Conservation (phyloP, 2,888 invertebrate genomes). For the Andrena flavipes region DNA sequence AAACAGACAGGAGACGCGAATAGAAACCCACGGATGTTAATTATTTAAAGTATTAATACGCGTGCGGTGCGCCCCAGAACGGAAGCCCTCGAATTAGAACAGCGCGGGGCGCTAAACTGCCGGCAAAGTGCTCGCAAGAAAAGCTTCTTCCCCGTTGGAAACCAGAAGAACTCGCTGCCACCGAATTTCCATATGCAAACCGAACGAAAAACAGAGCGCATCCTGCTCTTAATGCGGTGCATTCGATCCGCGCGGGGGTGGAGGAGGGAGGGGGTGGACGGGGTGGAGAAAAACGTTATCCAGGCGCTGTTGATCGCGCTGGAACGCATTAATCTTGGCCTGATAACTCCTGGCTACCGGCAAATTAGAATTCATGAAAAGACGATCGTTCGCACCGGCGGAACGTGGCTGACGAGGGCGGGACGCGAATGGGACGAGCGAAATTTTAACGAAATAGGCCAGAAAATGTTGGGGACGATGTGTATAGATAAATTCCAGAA, state of each 20-base stretch:
- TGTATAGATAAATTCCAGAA: too few species aligned
- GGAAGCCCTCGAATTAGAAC: neutral
- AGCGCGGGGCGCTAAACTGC: neutral
- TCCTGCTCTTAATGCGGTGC: conserved; percentile 38
- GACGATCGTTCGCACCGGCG: neutral
- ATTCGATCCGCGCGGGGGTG: conserved; percentile 17
- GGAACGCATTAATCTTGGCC: conserved; percentile 43
- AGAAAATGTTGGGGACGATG: too few species aligned
- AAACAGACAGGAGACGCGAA: too few species aligned
- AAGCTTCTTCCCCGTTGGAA: neutral
- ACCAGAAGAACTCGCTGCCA: conserved; percentile 26
- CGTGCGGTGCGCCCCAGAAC: neutral
- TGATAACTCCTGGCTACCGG: conserved; percentile 33
- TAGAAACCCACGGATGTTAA: too few species aligned
- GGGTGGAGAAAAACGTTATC: conserved; percentile 44
- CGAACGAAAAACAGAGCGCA: conserved; percentile 24
- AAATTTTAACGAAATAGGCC: too few species aligned
- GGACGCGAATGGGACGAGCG: too few species aligned
- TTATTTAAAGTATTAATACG: too few species aligned
- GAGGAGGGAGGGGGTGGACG: neutral
- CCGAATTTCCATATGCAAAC: conserved; percentile 46
- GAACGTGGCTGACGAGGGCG: neutral
- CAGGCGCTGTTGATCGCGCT: conserved; percentile 33
- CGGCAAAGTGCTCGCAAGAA: conserved; percentile 5
- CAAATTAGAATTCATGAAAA: conserved; percentile 57